A percentile compares a stretch with the other conserved stretches of the same genome.
Evolutionary conservation across 2,888 invertebrate genomes (phyloP).

Genomic region (Protodeltote pygarga): DNA sequence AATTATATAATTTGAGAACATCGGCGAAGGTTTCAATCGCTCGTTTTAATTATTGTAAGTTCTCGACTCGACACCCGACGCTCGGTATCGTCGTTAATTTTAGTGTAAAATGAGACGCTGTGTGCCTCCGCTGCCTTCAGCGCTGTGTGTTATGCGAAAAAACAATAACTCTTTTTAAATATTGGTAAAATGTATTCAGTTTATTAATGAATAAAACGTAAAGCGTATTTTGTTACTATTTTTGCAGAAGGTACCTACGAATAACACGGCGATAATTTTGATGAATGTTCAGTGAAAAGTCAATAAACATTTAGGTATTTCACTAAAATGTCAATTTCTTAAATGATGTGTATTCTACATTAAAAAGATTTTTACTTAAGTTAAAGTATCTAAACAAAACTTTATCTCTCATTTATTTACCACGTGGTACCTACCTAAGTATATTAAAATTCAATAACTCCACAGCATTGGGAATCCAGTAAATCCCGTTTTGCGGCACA

Average conservation of each 20-base stretch:
- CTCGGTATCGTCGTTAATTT: constrained; percentile 70
- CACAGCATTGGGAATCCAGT: constrained; percentile 32
- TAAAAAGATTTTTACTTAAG: no score
- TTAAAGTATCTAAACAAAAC: no score
- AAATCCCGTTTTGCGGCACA: constrained; percentile 43
- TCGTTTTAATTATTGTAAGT: constrained; percentile 74
- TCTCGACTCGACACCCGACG: constrained; percentile 64
- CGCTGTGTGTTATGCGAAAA: constrained; percentile 46
- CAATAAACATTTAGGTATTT: no score
- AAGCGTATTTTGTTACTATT: no score
- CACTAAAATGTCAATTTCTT: no score
- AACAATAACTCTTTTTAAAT: constrained; percentile 31
- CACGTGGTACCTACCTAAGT: not conserved
- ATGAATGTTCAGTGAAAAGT: no score
- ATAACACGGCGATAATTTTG: no score
- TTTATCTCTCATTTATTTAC: no score
- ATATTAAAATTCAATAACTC: constrained; percentile 1
- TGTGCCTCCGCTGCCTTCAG: constrained; percentile 52
- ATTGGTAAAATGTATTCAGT: constrained; percentile 15
- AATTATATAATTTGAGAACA: constrained; percentile 75
- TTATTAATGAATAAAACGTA: constrained; percentile 7
- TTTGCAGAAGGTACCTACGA: no score
- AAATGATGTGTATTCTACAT: no score
- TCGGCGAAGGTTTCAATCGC: constrained; percentile 69
- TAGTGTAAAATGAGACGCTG: constrained; percentile 63